Percentiles rank a stretch among this genome's conserved stretches.
Evolutionary conservation across 2,888 invertebrate species (phyloP).

Genomic region (Gasteruption jaculator): DNA sequence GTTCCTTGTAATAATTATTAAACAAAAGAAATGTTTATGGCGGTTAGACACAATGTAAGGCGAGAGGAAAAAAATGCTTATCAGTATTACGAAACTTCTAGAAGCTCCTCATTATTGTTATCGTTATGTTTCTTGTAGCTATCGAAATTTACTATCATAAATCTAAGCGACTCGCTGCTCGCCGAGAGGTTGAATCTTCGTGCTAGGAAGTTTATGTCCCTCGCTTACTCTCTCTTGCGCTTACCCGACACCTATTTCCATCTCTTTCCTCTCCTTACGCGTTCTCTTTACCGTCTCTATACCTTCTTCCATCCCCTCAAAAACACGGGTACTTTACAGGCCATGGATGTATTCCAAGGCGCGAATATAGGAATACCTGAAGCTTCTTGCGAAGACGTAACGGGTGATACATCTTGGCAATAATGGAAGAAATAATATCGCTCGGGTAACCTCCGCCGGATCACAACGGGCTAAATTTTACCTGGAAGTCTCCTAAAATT

Average conservation of each 20-base stretch:
- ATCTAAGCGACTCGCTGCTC: constrained; percentile 34
- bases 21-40: too few species aligned
- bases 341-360: constrained; percentile 27
- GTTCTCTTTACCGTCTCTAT: constrained; percentile 19
- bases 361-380: too few species aligned
- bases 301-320: constrained; percentile 18
- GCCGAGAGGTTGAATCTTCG: constrained; percentile 39
- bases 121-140: too few species aligned
- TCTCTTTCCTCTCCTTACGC: constrained; percentile 7
- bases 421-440: constrained; percentile 6
- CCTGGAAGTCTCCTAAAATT: too few species aligned
- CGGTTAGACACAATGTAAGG: too few species aligned
- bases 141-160: constrained; percentile 41
- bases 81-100: too few species aligned
- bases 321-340: constrained; percentile 29
- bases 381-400: constrained; percentile 32
- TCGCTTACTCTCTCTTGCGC: constrained; percentile 19
- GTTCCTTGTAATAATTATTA: too few species aligned
- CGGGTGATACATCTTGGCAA: constrained; percentile 28
- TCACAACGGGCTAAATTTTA: too few species aligned
- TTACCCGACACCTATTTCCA: constrained; percentile 13
- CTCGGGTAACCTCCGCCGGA: too few species aligned
- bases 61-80: too few species aligned
- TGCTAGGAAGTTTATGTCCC: constrained; percentile 32
- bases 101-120: too few species aligned